phyloP scores from a whole-genome alignment of 2,888 invertebrate genomes.

The Theodoxus fluviatilis region DNA sequence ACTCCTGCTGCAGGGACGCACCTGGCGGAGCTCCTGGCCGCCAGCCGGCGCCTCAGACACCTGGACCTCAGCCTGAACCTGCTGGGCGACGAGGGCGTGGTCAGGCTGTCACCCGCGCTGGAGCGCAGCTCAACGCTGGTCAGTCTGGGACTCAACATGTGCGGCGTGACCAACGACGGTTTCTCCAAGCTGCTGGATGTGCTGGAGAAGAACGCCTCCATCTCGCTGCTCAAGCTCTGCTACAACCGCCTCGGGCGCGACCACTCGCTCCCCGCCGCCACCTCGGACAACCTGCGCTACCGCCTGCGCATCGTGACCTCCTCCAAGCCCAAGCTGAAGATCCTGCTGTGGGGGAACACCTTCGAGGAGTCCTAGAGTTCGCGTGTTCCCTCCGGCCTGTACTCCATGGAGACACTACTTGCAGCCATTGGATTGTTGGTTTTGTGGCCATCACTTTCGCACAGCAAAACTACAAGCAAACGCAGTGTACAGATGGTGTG shows the following conservation, averaged over 20 bases:
- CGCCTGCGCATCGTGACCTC: constrained; percentile 56
- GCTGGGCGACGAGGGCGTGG: constrained; percentile 53
- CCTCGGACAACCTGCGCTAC: constrained; percentile 56
- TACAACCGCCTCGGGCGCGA: constrained; percentile 60
- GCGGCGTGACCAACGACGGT: constrained; percentile 60
- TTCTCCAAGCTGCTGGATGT: constrained; percentile 57
- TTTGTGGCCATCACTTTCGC: no score
- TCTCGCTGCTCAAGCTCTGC: constrained; percentile 58
- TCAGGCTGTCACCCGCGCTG: constrained; percentile 52
- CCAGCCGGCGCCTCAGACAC: constrained; percentile 47
- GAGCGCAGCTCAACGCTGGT: constrained; percentile 47
- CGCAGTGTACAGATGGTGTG: no score
- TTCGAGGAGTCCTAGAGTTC: constrained; percentile 54
- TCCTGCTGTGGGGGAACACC: constrained; percentile 62
- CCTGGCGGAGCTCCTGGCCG: constrained; percentile 53
- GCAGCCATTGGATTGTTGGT: no score
- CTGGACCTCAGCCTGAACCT: constrained; percentile 60
- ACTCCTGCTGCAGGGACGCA: constrained; percentile 50
- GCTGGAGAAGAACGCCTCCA: constrained; percentile 52
- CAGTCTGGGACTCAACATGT: constrained; percentile 62
- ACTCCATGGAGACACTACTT: no score
- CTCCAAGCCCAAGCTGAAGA: constrained; percentile 59
- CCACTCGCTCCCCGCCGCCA: constrained; percentile 43
- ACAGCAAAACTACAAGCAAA: no score
- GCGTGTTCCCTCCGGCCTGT: no score